Percentiles rank a stretch among this genome's conserved stretches.
Conservation (phyloP, 2,888 invertebrate genomes). For the Cantharis rufa region DNA sequence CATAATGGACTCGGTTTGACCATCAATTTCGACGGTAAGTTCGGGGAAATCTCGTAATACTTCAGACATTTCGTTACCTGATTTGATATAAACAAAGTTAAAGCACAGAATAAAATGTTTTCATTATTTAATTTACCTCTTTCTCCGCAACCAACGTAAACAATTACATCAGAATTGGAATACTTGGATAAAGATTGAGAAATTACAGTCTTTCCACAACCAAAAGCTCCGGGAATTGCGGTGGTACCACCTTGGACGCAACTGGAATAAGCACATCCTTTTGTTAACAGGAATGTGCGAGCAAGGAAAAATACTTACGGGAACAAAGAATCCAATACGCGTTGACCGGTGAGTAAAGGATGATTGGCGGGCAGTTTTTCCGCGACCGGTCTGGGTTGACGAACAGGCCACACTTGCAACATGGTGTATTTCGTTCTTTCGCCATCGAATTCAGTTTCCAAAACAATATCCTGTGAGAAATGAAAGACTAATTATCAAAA, state of each 20-base stretch:
- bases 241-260: constrained; percentile 99
- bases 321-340: constrained; percentile 97
- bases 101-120: too few species aligned
- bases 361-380: constrained; percentile 99
- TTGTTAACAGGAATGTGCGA: background rate
- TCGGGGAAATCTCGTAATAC: constrained; percentile 99
- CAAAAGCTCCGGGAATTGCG: constrained; percentile 99
- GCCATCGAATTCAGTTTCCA: constrained; percentile 99
- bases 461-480: constrained; percentile 77
- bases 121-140: constrained; percentile 69
- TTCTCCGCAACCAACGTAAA: constrained; percentile 99
- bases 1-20: constrained; percentile 98
- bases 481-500: background rate
- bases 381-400: constrained; percentile 93
- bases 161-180: constrained; percentile 98
- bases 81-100: constrained; percentile 3
- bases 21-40: constrained; percentile 95
- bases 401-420: constrained; percentile 99
- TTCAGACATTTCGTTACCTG: constrained; percentile 98
- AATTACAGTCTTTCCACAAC: constrained; percentile 99
- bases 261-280: constrained; percentile 54
- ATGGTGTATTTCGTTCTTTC: constrained; percentile 89
- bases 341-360: constrained; percentile 96
- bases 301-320: constrained; percentile 69
- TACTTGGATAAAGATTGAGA: constrained; percentile 99